These are phyloP conservation scores for Corapipo altera DNA, from an alignment of 2,113 vertebrate genomes.

Conservation along the genomic window DNA sequence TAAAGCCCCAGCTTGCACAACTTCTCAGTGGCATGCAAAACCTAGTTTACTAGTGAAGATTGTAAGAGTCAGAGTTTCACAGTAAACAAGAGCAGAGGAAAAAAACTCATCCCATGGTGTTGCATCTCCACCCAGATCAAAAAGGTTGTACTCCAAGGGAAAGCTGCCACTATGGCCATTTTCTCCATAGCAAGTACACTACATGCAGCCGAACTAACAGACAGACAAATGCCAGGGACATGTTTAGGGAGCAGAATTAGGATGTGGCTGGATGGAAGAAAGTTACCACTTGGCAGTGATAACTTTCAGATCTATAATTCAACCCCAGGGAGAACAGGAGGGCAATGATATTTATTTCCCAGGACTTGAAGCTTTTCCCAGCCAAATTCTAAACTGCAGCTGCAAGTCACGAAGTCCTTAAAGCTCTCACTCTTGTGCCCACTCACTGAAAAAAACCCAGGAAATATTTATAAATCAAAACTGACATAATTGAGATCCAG, in stretches of 20 bases:
- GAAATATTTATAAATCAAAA: constrained; percentile 11
- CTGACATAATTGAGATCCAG: background rate
- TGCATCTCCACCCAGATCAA: background rate
- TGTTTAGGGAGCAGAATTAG: background rate
- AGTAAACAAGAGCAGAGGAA: background rate
- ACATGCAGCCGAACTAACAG: background rate
- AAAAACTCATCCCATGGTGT: background rate
- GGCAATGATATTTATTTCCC: background rate
- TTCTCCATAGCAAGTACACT: fast-evolving
- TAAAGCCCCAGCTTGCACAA: background rate
- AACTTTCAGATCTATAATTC: background rate
- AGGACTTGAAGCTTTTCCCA: background rate
- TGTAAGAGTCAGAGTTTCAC: background rate
- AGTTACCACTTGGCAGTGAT: background rate
- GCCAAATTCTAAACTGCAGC: background rate
- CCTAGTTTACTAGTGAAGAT: background rate
- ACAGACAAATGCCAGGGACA: background rate
- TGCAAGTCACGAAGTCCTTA: background rate
- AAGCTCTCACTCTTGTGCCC: background rate
- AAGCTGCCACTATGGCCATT: background rate
- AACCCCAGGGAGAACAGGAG: background rate
- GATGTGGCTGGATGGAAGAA: background rate
- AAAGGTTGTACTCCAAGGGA: background rate
- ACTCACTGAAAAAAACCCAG: background rate
- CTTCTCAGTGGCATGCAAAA: background rate